Conservation (phyloP, 1,140 invertebrate genomes). For the Sweltsa coloradensis region DNA sequence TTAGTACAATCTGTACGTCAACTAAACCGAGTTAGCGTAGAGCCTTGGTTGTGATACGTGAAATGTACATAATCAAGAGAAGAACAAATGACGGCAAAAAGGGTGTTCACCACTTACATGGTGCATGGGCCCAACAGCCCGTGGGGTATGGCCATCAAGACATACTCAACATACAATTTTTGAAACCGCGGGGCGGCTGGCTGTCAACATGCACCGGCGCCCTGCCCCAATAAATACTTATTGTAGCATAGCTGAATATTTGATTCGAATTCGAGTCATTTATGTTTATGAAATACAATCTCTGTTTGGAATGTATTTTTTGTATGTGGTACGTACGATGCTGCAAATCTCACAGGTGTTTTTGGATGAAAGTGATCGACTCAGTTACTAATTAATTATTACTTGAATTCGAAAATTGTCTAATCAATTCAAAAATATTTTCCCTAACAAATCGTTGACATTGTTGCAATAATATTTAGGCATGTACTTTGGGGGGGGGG, state of each 20-base stretch:
- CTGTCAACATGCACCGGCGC: conserved; percentile 34
- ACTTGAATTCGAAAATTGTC: not conserved
- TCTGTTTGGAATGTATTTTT: not conserved
- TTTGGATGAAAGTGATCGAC: too few species aligned
- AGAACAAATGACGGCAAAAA: too few species aligned
- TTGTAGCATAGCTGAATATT: not conserved
- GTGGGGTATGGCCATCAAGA: conserved; percentile 55
- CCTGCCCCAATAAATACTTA: conserved; percentile 16
- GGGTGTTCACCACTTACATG: conserved; percentile 47
- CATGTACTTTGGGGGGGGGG: too few species aligned
- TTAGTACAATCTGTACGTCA: too few species aligned
- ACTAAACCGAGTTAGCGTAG: too few species aligned
- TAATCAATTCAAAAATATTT: too few species aligned
- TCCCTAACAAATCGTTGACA: too few species aligned
- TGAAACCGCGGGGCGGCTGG: conserved; percentile 36
- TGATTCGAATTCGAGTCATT: not conserved
- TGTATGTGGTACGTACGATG: not conserved
- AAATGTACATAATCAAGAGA: too few species aligned
- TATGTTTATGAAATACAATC: not conserved
- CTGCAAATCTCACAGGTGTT: too few species aligned
- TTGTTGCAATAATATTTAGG: too few species aligned
- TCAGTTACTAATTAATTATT: not conserved
- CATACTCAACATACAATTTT: conserved; percentile 55
- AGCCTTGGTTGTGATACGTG: too few species aligned
- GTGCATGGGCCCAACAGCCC: conserved; percentile 24